Base-by-base conservation (phyloP, 2,888 invertebrate genomes). In the Brachyptera putata region DNA sequence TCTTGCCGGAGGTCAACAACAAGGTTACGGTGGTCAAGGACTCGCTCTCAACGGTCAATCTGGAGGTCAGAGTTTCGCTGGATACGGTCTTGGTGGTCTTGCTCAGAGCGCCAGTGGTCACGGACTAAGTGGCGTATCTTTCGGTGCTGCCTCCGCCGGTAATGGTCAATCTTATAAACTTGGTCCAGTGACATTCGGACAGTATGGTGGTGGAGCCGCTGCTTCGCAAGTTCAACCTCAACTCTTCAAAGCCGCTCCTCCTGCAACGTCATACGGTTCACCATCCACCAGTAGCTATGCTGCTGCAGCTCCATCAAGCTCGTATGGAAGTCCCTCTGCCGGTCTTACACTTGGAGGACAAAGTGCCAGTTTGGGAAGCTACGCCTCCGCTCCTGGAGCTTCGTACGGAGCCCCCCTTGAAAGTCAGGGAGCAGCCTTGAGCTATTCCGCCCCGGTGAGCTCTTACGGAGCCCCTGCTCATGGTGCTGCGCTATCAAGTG, bases 121-220 rank as follows among this genome's bases (percentile, higher is more conserved):
- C 48, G 49, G 14, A 13, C 36, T 16, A 9, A 34, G 41, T 3
- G 57, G 57, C 1, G 30, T 50, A 22, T 34, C 39, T 7, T 43
- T 30, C 34, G 37, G 24, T 1, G 46, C 55, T 13, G 56, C 43
- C 3, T 36, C 53, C 7, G 39, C 39, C 34, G 16, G 21, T 11
- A 30, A 22, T 14, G 36, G 21, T 9, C 16, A 14, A 18, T 16
- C 14, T 2, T 41, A 50, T 25, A 62, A 60, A 36, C 59, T 62
- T 4, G 62, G 62, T 2, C 62, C 62, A 2, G 62, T 62, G 34
- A 62, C 62, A 2, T 62, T 62, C 30, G 62, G 62, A 14, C 30
- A 57, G 4, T 49, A 56, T 39, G 60, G 60, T 11, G 60, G 60
- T 2, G 39, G 30, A 4, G 18, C 43, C 1, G 56, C 46, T 7